These are phyloP conservation scores for Andrena bucephala DNA, from an alignment of 2,888 invertebrate genomes.

Conservation along the genomic window DNA sequence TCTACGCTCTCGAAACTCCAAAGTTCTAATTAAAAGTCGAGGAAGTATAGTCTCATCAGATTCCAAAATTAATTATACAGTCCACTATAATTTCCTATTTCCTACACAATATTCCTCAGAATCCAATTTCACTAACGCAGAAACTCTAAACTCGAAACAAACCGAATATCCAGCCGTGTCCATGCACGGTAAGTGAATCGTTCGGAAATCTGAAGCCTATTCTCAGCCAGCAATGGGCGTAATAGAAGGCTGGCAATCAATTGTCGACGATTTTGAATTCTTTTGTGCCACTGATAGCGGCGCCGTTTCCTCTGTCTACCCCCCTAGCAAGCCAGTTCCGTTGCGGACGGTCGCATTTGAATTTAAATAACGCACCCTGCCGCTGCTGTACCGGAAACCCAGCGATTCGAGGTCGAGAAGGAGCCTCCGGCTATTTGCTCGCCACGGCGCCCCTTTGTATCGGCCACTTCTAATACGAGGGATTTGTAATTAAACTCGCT, in stretches of 20 bases:
- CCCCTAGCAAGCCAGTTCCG: slow-evolving; percentile 31
- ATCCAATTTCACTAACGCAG: too few species aligned
- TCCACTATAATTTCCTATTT: too few species aligned
- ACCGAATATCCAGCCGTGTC: not conserved
- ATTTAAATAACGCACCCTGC: slow-evolving; percentile 62
- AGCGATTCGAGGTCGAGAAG: slow-evolving; percentile 45
- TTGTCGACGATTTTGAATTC: slow-evolving; percentile 54
- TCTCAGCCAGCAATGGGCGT: not conserved
- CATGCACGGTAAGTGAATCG: not conserved
- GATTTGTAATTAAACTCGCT: slow-evolving; percentile 52
- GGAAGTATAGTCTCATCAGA: too few species aligned
- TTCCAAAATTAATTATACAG: too few species aligned
- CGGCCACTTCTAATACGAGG: slow-evolving; percentile 46
- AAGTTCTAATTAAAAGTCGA: too few species aligned
- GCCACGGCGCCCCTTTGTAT: slow-evolving; percentile 45
- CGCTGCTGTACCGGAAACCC: slow-evolving; percentile 33
- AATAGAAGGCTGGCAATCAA: slow-evolving; percentile 48
- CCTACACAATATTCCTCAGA: too few species aligned
- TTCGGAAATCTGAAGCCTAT: slow-evolving; percentile 7
- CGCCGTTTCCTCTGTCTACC: slow-evolving; percentile 21
- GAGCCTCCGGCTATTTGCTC: slow-evolving; percentile 60
- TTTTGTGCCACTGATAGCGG: slow-evolving; percentile 53
- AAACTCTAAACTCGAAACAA: not conserved
- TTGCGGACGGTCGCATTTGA: slow-evolving; percentile 46
- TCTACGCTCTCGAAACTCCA: too few species aligned